Percentiles rank a stretch among this genome's conserved stretches.
Conservation (phyloP, 1,140 invertebrate genomes). For the Bombus difficillimus region DNA sequence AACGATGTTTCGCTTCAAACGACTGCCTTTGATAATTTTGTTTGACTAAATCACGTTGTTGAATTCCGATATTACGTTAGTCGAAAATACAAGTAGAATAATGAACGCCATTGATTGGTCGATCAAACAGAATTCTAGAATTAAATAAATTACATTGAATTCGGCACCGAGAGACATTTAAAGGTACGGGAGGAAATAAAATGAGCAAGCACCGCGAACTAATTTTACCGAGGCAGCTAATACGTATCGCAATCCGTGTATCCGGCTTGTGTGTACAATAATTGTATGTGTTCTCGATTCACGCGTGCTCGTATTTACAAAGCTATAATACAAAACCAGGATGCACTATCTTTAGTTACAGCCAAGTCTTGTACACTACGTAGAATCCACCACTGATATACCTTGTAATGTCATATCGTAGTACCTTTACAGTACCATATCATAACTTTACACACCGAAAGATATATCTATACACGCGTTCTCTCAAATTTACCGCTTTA, state of each 20-base stretch:
- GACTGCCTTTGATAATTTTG: too few relatives aligned
- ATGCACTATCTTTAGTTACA: conserved; percentile 31
- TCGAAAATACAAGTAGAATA: too few relatives aligned
- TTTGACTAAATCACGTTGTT: too few relatives aligned
- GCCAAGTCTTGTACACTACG: conserved; percentile 11
- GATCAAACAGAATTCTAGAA: neutral
- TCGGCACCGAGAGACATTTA: neutral
- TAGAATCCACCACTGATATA: conserved; percentile 37
- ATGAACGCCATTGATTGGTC: too few relatives aligned
- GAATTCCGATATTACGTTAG: too few relatives aligned
- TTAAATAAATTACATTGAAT: neutral
- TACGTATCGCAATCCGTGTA: neutral
- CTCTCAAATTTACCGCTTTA: conserved; percentile 10
- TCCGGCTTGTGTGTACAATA: neutral
- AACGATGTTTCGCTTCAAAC: too few relatives aligned
- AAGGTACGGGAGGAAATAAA: neutral
- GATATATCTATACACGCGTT: conserved; percentile 17
- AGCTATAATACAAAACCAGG: neutral
- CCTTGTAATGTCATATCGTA: conserved; percentile 44
- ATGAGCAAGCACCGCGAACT: neutral
- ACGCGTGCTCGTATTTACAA: neutral
- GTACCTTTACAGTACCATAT: neutral
- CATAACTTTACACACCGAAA: conserved; percentile 25
- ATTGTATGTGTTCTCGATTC: neutral
- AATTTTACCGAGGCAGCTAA: neutral